Base-by-base conservation (phyloP, 2,113 vertebrate species). In the Tenrec ecaudatus region DNA sequence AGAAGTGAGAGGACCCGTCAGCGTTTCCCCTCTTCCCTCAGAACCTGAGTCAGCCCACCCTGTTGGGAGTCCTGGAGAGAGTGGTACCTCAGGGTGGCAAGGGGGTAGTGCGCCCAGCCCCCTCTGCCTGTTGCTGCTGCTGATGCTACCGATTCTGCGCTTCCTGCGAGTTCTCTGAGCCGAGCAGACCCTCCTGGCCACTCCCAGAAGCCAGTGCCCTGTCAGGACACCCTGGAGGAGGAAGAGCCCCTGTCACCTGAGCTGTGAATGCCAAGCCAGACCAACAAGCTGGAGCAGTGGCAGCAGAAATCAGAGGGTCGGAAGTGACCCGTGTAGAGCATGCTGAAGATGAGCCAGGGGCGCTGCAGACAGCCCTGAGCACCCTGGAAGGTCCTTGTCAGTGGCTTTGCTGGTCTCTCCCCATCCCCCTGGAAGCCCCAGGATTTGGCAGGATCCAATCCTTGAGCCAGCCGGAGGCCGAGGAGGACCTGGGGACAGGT, bases 121-220 rank as follows among this genome's bases (percentile, higher is more conserved):
- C 57, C 95, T 97, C 66, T 97, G 93, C 78, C 93, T 97, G 89
- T 77, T 97, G 94, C 93, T 95, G 66, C 86, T 97, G 79, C 82
- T 97, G 86, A 96, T 97, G 66, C 89, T 97, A 7, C 96, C 96
- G 4, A 95, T 97, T 40, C 94, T 97, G 15, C 95, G 96, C 38
- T 95, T 97, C 31, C 93, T 97, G 43, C 83, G 96, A 92, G 94
- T 94, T 75, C 92, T 97, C 80, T 97, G 95, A 97, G 83, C 68
- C 83, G 62, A 86, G 80, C 0, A 23, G 82, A 90, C 47, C 94
- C 66, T 93, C 71, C 66, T 75, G 40, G 64, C 29, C 33, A 81
- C 62, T 80, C 85, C 77, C 77, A 79, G 91, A 88, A 95, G 78
- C 89, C 62, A 75, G 87, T 47, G 40, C 64, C 82, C 40, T 71